Base-by-base conservation (phyloP, 53 echinoderm and acorn worm species). In the Hippasteria phrygiana region DNA sequence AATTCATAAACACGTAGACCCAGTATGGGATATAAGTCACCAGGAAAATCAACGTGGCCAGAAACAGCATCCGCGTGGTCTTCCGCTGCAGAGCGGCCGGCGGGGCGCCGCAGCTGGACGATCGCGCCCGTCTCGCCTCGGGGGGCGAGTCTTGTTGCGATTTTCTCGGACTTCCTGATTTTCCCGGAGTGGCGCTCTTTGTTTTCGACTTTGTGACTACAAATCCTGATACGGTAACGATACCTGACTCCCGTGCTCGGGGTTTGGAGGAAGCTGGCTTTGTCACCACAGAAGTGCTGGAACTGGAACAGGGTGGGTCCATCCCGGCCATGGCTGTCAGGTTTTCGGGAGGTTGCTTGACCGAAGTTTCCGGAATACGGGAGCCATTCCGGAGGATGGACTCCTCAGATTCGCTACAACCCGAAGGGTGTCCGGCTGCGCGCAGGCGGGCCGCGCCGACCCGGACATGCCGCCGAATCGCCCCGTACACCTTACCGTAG, bases 51-150 rank as follows among this genome's bases (percentile, higher is more conserved):
- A 85, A 1, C 10, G 69, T 70, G n/a, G 50, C 50, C 38, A 70
- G 11, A 14, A 85, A 70, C 26, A 85, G 85, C 85, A 85, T 85
- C 70, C 85, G 27, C 7, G 85, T 85, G 10, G 85, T 85, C 85
- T 70, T 85, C 12, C 85, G 47, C 20, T 85, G 85, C 18, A 85
- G 12, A 4, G 18, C 7, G 50, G 51, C 35, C 4, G 14, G 29
- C 41, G 65, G 22, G 18, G 24, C 43, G n/a, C 70, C 50, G 16
- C 13, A 14, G 53, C 9, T 5, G 32, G 53, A 32, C 27, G 63
- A 34, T 16, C 31, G 64, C 1, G 17, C 26, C 51, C 0, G 12
- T 26, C 67, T 9, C 36, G 36, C n/a, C 8, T 64, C 43, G 32
- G 47, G 31, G 32, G 35, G 36, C 72, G 39, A 8, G 35, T 28